These are phyloP conservation scores for Eunapius fragilis DNA, from an alignment of 37 sponge, comb jelly and placozoan genomes.

Conservation along the genomic window DNA sequence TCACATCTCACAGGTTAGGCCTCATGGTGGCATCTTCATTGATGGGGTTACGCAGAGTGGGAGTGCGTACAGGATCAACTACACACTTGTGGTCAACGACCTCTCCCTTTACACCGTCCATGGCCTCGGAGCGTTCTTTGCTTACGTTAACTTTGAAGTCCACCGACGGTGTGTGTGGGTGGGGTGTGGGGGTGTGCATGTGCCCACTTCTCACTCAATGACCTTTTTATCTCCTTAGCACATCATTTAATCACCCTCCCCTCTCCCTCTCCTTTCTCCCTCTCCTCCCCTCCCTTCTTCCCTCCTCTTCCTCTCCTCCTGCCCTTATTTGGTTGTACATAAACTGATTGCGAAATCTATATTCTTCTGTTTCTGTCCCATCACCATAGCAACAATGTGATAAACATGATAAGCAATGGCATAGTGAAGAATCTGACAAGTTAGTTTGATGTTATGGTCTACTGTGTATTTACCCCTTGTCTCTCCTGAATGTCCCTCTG, in stretches of 20 bases:
- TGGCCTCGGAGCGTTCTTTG: not conserved
- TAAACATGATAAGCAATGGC: constrained; percentile 75
- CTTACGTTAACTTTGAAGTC: constrained; percentile 15
- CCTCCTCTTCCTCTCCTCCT: too few species aligned
- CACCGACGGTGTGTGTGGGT: constrained; percentile 57
- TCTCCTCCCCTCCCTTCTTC: not conserved
- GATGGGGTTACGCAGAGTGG: not conserved
- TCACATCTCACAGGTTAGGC: constrained; percentile 44
- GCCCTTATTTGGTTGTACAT: too few species aligned
- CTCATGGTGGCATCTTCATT: constrained; percentile 46
- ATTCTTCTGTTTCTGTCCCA: not conserved
- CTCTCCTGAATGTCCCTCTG: too few species aligned
- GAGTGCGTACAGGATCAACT: constrained; percentile 15
- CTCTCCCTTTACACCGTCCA: constrained; percentile 23
- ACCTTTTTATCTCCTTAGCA: too few species aligned
- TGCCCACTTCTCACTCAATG: too few species aligned
- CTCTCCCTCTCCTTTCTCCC: not conserved
- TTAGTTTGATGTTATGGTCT: not conserved
- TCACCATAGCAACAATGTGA: constrained; percentile 45
- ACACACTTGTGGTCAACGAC: constrained; percentile 66
- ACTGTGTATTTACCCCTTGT: not conserved
- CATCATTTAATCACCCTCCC: too few species aligned
- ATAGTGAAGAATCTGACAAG: constrained; percentile 46
- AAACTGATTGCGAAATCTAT: too few species aligned
- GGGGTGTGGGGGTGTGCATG: too few species aligned